Evolutionary conservation across 2,888 invertebrate species (phyloP).

Genomic region (Netelia inedita): DNA sequence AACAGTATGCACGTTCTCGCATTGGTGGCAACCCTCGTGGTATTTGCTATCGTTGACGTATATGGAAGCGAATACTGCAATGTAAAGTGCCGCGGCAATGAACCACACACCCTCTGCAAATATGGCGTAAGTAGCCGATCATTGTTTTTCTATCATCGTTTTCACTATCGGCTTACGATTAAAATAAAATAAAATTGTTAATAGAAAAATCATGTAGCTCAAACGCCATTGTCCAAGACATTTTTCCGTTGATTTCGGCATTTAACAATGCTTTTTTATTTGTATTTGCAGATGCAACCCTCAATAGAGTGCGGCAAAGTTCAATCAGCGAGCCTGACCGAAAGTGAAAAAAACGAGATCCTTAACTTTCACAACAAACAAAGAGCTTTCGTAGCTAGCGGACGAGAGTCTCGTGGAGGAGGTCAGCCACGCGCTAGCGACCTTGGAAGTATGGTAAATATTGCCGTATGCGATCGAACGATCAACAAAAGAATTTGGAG

Average conservation of each 20-base stretch:
- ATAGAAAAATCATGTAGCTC: no score
- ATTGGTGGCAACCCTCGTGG: slow-evolving; percentile 11
- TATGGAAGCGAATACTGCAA: slow-evolving; percentile 46
- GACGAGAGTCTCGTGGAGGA: slow-evolving; percentile 71
- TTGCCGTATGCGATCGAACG: background rate
- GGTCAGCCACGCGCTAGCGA: slow-evolving; percentile 71
- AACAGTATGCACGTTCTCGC: slow-evolving; percentile 11
- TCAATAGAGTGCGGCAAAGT: slow-evolving; percentile 20
- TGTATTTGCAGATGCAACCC: background rate
- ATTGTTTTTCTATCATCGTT: background rate
- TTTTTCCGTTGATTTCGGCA: no score
- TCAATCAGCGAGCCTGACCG: slow-evolving; percentile 8
- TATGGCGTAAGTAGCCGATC: slow-evolving; percentile 11
- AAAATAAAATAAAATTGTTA: no score
- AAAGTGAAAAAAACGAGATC: slow-evolving; percentile 56
- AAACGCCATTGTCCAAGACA: no score
- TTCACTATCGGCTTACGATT: background rate
- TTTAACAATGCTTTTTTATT: background rate
- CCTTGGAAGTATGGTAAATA: slow-evolving; percentile 60
- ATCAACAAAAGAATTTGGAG: background rate
- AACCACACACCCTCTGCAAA: slow-evolving; percentile 33
- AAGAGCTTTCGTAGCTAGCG: slow-evolving; percentile 67
- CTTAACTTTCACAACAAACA: slow-evolving; percentile 68
- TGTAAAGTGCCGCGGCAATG: background rate
- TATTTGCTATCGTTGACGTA: background rate